Evolutionary conservation across 64 coral and sea anemone species (phyloP).

Genomic region (Stichodactyla helianthus): DNA sequence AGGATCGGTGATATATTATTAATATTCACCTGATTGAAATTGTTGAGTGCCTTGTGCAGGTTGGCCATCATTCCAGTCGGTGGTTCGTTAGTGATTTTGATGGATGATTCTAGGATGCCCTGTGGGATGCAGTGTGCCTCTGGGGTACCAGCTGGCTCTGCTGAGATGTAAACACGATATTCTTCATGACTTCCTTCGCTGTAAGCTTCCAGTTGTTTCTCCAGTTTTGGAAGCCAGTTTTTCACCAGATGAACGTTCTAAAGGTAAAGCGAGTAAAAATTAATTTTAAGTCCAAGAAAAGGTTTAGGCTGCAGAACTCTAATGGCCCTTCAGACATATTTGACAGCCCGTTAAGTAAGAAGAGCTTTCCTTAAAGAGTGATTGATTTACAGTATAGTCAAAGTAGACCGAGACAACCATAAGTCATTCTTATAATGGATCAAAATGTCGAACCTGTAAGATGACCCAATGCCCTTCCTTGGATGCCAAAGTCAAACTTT

Average conservation of each 20-base stretch:
- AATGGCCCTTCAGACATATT: too few relatives aligned
- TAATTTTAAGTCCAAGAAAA: not conserved
- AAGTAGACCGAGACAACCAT: not conserved
- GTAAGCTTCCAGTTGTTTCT: constrained; percentile 91
- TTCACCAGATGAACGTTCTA: constrained; percentile 97
- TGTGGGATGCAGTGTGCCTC: constrained; percentile 92
- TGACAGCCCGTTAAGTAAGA: too few relatives aligned
- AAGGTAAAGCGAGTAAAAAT: not conserved
- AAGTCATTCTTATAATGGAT: not conserved
- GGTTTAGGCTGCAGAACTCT: too few relatives aligned
- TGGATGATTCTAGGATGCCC: constrained; percentile 97
- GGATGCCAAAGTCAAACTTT: constrained; percentile 80
- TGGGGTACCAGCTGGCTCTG: constrained; percentile 80
- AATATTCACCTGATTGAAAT: constrained; percentile 83
- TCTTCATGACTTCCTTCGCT: constrained; percentile 85
- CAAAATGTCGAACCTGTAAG: constrained; percentile 65
- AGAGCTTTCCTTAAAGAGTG: too few relatives aligned
- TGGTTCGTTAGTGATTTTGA: constrained; percentile 98
- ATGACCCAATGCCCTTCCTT: constrained; percentile 99
- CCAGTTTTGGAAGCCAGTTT: constrained; percentile 93
- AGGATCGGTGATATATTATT: not conserved
- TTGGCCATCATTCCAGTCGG: constrained; percentile 98
- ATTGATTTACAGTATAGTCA: too few relatives aligned
- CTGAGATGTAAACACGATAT: constrained; percentile 98
- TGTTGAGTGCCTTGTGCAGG: constrained; percentile 89